Conservation (phyloP, 2,888 invertebrate genomes). For the Andrena fulva region DNA sequence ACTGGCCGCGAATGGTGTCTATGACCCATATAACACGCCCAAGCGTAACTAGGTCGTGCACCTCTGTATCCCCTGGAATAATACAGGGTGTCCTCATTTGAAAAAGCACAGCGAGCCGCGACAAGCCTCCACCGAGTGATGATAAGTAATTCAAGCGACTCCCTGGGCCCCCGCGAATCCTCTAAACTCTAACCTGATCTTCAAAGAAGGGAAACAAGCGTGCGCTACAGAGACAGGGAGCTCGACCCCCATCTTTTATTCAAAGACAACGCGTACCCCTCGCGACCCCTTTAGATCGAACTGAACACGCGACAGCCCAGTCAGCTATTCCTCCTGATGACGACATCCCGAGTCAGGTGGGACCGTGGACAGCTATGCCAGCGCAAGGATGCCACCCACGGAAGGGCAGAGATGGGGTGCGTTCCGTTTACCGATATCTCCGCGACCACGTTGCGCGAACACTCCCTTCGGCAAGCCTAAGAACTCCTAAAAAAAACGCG, state of each 20-base stretch:
- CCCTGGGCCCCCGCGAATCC: neutral
- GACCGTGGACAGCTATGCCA: neutral
- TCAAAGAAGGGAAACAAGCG: neutral
- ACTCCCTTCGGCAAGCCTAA: slow-evolving; percentile 32
- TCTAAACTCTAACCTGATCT: neutral
- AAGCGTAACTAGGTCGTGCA: slow-evolving; percentile 83
- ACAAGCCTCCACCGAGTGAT: neutral
- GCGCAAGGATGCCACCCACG: neutral
- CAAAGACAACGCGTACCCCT: neutral
- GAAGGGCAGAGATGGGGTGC: slow-evolving; percentile 38
- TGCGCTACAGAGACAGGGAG: no score
- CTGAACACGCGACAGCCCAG: slow-evolving; percentile 26
- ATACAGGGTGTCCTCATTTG: slow-evolving; percentile 79
- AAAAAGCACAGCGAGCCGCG: slow-evolving; percentile 38
- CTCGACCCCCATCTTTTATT: neutral
- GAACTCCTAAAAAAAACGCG: slow-evolving; percentile 52
- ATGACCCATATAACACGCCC: slow-evolving; percentile 83
- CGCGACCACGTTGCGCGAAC: slow-evolving; percentile 40
- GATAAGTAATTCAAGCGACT: neutral
- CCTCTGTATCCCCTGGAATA: slow-evolving; percentile 82
- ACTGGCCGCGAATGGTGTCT: slow-evolving; percentile 80
- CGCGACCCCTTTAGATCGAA: slow-evolving; percentile 3
- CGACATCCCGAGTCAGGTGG: slow-evolving; percentile 34
- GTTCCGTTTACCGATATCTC: slow-evolving; percentile 55
- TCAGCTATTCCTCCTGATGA: slow-evolving; percentile 41